These are phyloP conservation scores for Lerema accius DNA, from an alignment of 1,140 invertebrate species.

Conservation along the genomic window DNA sequence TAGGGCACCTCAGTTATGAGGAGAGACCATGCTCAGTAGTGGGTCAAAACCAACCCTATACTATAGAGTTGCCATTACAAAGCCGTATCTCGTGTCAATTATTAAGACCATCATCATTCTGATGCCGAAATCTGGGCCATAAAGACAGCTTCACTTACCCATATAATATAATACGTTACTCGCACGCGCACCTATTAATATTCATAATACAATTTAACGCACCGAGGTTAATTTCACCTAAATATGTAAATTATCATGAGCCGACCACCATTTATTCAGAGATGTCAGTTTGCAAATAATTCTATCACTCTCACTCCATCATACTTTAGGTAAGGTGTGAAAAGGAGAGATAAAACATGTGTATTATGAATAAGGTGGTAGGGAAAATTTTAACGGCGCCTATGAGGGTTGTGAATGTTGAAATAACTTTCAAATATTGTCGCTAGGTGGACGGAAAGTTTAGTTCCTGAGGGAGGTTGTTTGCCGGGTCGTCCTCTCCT, in stretches of 20 bases:
- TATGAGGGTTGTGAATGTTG: constrained; percentile 80
- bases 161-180: constrained; percentile 67
- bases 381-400: constrained; percentile 82
- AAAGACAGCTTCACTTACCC: constrained; percentile 58
- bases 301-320: constrained; percentile 45
- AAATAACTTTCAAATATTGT: constrained; percentile 83
- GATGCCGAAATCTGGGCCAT: constrained; percentile 64
- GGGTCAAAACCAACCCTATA: no score
- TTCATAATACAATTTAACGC: constrained; percentile 82
- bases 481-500: constrained; percentile 62
- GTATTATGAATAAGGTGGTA: constrained; percentile 81
- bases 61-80: neutral
- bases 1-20: no score
- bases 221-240: constrained; percentile 81
- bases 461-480: constrained; percentile 74
- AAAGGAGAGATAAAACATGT: constrained; percentile 52
- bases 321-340: constrained; percentile 30
- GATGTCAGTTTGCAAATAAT: constrained; percentile 79
- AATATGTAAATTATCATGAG: constrained; percentile 83
- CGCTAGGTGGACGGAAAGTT: constrained; percentile 82
- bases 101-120: constrained; percentile 42
- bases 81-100: constrained; percentile 7
- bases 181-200: constrained; percentile 76
- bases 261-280: constrained; percentile 80
- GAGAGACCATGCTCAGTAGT: no score